Conservation (phyloP, 1,140 invertebrate genomes). For the Hypothenemus hampei region DNA sequence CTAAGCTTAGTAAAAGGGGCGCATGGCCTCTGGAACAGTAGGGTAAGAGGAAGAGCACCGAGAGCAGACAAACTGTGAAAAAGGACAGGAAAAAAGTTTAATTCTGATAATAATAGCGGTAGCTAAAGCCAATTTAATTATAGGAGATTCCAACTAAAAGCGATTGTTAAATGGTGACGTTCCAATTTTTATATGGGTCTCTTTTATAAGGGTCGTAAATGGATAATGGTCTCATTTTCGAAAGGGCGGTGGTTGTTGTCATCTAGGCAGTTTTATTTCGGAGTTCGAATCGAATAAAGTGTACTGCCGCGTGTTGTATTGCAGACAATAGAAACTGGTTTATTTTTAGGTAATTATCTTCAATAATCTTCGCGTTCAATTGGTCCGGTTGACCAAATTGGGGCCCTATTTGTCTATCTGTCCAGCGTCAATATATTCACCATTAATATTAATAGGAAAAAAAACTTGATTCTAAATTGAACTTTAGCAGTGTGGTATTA, state of each 20-base stretch:
- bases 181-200: background rate
- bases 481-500: too few species aligned
- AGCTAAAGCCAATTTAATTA: background rate
- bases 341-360: slow-evolving; percentile 1
- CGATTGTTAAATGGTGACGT: background rate
- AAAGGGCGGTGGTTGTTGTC: too few species aligned
- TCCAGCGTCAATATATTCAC: slow-evolving; percentile 1
- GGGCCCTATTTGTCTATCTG: too few species aligned
- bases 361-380: background rate
- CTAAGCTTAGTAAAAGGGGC: slow-evolving; percentile 53
- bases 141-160: background rate
- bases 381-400: background rate
- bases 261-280: too few species aligned
- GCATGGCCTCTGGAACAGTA: slow-evolving; percentile 54
- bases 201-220: background rate
- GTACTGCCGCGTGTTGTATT: too few species aligned
- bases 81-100: slow-evolving; percentile 22
- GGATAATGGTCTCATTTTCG: too few species aligned
- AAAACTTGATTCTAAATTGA: background rate
- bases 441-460: slow-evolving; percentile 3
- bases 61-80: slow-evolving; percentile 58
- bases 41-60: slow-evolving; percentile 56
- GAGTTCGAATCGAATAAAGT: too few species aligned
- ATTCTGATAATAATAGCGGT: background rate
- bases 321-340: background rate